Conservation (phyloP, 2,113 vertebrate genomes). For the Hyperoodon ampullatus region DNA sequence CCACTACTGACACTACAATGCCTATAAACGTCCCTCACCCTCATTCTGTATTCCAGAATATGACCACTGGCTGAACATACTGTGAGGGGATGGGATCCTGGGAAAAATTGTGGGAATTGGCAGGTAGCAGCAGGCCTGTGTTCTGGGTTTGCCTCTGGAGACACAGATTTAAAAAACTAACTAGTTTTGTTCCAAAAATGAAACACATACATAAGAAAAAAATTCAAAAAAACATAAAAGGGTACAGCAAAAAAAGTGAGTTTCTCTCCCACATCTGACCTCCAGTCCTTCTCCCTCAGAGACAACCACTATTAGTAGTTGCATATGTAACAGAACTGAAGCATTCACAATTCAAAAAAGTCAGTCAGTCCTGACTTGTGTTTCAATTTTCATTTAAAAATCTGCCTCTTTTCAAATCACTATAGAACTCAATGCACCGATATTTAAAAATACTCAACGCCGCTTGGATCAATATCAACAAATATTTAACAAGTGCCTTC, state of each 20-base stretch:
- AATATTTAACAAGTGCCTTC: conserved; percentile 23
- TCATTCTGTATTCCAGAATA: not conserved
- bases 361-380: not conserved
- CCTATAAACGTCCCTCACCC: not conserved
- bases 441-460: conserved; percentile 45
- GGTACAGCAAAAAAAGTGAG: not conserved
- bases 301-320: not conserved
- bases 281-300: not conserved
- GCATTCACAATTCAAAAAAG: not conserved
- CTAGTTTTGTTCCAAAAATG: conserved; percentile 14
- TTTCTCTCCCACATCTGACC: conserved; percentile 20
- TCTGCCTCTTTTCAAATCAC: conserved; percentile 22
- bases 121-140: not conserved
- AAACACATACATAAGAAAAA: not conserved
- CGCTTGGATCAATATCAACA: conserved; percentile 33
- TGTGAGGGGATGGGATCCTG: not conserved
- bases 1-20: not conserved
- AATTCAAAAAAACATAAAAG: not conserved
- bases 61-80: not conserved
- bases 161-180: not conserved
- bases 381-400: conserved; percentile 45
- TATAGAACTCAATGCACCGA: not conserved
- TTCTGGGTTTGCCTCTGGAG: conserved; percentile 49
- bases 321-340: not conserved
- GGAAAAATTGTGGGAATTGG: conserved; percentile 29